A percentile compares a stretch with the other conserved stretches of the same genome.
These are phyloP conservation scores for Gymnocheta viridis DNA, from an alignment of 2,888 invertebrate species.

Conservation along the genomic window DNA sequence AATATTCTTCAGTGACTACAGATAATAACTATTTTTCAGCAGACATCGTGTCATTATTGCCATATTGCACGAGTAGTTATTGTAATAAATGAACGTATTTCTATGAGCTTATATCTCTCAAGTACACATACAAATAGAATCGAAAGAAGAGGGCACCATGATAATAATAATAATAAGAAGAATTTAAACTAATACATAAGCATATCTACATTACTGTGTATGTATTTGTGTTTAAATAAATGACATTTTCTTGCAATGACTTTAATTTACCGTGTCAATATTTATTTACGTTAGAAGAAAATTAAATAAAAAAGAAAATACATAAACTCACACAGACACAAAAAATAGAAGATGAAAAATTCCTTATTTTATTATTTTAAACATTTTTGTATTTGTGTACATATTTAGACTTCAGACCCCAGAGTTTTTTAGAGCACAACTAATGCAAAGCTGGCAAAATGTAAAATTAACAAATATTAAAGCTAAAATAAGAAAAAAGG, in stretches of 20 bases:
- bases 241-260: slow-evolving; percentile 72
- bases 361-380: slow-evolving; percentile 25
- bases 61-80: no score
- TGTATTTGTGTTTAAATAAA: slow-evolving; percentile 57
- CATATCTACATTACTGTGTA: not conserved
- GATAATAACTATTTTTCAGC: no score
- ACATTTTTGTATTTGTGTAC: not conserved
- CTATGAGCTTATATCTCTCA: slow-evolving; percentile 55
- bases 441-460: slow-evolving; percentile 57
- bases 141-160: slow-evolving; percentile 39
- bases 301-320: slow-evolving; percentile 37
- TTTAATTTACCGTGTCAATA: slow-evolving; percentile 78
- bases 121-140: slow-evolving; percentile 29
- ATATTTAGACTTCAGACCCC: slow-evolving; percentile 27
- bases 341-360: slow-evolving; percentile 35
- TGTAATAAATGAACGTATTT: slow-evolving; percentile 13
- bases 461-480: slow-evolving; percentile 56
- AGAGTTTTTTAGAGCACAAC: slow-evolving; percentile 60
- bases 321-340: not conserved
- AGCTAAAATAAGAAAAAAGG: slow-evolving; percentile 3
- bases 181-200: slow-evolving; percentile 65
- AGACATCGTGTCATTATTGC: no score
- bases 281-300: slow-evolving; percentile 75
- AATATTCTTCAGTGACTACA: no score
- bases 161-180: slow-evolving; percentile 40